These are phyloP conservation scores for Cataglyphis cursor DNA, from an alignment of 2,888 invertebrate species.

Conservation along the genomic window DNA sequence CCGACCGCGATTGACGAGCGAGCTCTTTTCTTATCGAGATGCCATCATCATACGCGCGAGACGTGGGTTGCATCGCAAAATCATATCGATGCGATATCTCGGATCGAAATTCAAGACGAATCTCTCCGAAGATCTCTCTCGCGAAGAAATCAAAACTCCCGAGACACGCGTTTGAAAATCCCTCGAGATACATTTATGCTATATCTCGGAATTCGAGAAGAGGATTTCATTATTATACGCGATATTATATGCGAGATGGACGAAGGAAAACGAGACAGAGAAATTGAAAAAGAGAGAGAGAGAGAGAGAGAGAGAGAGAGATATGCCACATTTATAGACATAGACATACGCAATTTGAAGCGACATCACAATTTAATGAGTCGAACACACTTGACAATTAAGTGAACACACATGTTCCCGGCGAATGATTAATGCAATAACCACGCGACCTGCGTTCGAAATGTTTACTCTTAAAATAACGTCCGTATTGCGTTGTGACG, in stretches of 20 bases:
- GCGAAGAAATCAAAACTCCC: conserved; percentile 3
- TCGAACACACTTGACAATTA: conserved; percentile 4
- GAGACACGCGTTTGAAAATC: conserved; percentile 31
- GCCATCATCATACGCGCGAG: conserved; percentile 15
- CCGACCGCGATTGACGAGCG: conserved; percentile 10
- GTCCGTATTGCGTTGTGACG: background rate
- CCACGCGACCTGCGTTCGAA: background rate
- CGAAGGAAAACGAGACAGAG: background rate
- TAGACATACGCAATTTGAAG: conserved; percentile 1
- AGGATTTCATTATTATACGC: conserved; percentile 36
- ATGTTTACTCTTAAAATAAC: conserved; percentile 10
- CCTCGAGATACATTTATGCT: background rate
- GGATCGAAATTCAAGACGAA: conserved; percentile 14
- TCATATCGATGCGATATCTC: background rate
- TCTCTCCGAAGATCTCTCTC: background rate
- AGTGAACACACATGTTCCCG: background rate
- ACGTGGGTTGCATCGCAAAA: conserved; percentile 28
- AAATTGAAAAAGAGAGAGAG: background rate
- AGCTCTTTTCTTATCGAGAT: conserved; percentile 33
- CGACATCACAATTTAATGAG: conserved; percentile 56
- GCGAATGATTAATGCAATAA: conserved; percentile 31
- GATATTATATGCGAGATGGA: conserved; percentile 3
- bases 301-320: background rate
- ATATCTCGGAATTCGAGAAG: background rate
- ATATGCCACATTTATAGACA: background rate